Evolutionary conservation across 2,113 vertebrate genomes (phyloP), one percentile per base, ranked within the genome.

Genomic region (Beaufortia kweichowensis): DNA sequence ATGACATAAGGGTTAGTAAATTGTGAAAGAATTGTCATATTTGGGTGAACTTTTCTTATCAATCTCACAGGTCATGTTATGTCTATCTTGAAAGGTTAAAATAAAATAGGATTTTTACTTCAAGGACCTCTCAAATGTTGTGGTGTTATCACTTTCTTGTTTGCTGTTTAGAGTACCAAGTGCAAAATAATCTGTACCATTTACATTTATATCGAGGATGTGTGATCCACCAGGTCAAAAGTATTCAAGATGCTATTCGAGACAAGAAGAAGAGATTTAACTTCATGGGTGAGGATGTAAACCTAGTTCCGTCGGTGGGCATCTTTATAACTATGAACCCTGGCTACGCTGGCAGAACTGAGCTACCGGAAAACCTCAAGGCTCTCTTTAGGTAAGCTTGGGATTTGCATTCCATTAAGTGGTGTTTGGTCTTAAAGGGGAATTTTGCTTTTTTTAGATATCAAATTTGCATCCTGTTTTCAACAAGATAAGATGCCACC

Each of bases 241-340:
- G 95, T 50, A 97, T 98, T 82, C 97, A 99, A 84, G 97, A 99
- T 79, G 97, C 96, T 26, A 92, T 98, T 69, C 87, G 95, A 63
- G 94, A 98, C 78, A 96, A 94, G 87, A 99, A 95, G 80, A 89
- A 90, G 73, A 83, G 87, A n/a, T 98, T 99, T 85, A 93, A 81
- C 90, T 98, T 99, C 81, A 94, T 98, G 84, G 96, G 96, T 1
- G 95, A 99, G 80, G 94, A 98, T 29, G 95, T 98, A 65, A 93
- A 84, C 41, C 89, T 99, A 31, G 88, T 94, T 15, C 91, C 94
- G 0, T 93, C 96, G 0, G 96, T 98, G 0, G 97, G 97, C 1
- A 98, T 98, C 88, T 98, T 99, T 86, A 97, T 99, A 88, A 99
- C 97, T 2, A 99, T 98, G 97, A 99, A 99, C 83, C 97, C 96